Percentiles rank a stretch among this genome's conserved stretches.
These are phyloP conservation scores for Ispidina picta DNA, from an alignment of 2,797 vertebrate genomes.

Conservation along the genomic window DNA sequence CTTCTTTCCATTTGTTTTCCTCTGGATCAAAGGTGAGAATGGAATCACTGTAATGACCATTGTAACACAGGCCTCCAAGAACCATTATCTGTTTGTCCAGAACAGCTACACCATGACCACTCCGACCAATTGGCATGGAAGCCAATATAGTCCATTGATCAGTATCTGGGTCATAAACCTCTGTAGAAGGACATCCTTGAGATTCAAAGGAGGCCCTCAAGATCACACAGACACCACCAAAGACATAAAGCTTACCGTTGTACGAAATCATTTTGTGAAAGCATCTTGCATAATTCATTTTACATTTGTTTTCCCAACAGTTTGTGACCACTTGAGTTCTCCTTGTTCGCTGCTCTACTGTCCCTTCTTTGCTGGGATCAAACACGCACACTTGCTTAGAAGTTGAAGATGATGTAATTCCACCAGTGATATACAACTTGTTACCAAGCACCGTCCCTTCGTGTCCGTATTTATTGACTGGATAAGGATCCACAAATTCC, in stretches of 20 bases:
- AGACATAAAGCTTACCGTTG: constrained; percentile 97
- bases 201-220: constrained; percentile 98
- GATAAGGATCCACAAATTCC: constrained; percentile 98
- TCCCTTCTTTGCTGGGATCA: constrained; percentile 92
- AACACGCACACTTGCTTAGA: constrained; percentile 99
- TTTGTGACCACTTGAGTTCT: constrained; percentile 90
- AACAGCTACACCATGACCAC: constrained; percentile 96
- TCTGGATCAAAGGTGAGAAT: constrained; percentile 98
- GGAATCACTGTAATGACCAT: constrained; percentile 99
- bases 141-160: constrained; percentile 99
- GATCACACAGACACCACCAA: constrained; percentile 97
- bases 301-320: constrained; percentile 99
- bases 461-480: constrained; percentile 98
- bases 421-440: constrained; percentile 96
- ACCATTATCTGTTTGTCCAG: constrained; percentile 98
- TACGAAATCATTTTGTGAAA: constrained; percentile 99
- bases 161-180: constrained; percentile 94
- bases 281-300: constrained; percentile 99
- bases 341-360: constrained; percentile 87
- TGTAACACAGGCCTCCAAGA: constrained; percentile 97
- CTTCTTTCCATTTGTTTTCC: constrained; percentile 99
- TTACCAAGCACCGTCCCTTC: constrained; percentile 95
- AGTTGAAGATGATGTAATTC: constrained; percentile 98
- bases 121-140: constrained; percentile 98
- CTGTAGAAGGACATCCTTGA: constrained; percentile 98